Percentiles rank a stretch among this genome's conserved stretches.
Evolutionary conservation across 2,888 invertebrate species (phyloP).

Genomic region (Alloplasta piceator): DNA sequence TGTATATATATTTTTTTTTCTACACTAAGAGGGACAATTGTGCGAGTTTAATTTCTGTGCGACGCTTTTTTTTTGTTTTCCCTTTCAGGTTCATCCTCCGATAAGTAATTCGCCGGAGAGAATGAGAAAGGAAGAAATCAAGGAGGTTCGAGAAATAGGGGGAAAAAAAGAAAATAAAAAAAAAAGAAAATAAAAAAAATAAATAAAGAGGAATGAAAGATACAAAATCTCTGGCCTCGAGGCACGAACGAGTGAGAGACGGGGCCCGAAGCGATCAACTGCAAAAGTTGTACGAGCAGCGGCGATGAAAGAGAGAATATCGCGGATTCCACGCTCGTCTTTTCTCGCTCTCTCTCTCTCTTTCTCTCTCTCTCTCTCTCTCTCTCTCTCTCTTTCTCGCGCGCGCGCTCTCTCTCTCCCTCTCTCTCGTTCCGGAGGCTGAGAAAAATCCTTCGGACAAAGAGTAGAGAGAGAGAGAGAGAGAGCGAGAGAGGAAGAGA

Average conservation of each 20-base stretch:
- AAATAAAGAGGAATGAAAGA: constrained; percentile 30
- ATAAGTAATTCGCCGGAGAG: not conserved
- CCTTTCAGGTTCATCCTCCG: too few relatives aligned
- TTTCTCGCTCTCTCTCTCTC: constrained; percentile 8
- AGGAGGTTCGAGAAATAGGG: constrained; percentile 14
- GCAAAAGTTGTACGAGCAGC: constrained; percentile 5
- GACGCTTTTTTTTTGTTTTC: not conserved
- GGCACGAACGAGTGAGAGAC: constrained; percentile 58
- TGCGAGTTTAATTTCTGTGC: not conserved
- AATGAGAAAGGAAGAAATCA: not conserved
- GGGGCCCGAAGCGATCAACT: constrained; percentile 34
- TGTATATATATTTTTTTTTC: not conserved
- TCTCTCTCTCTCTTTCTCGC: constrained; percentile 17
- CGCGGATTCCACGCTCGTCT: constrained; percentile 55
- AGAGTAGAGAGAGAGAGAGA: constrained; percentile 47
- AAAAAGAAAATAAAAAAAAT: constrained; percentile 24
- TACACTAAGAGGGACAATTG: not conserved
- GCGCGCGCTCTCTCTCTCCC: too few relatives aligned
- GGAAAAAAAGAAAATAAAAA: not conserved
- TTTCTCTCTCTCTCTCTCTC: constrained; percentile 12
- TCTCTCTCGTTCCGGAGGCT: constrained; percentile 42
- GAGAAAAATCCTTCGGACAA: constrained; percentile 59
- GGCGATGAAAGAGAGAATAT: constrained; percentile 32
- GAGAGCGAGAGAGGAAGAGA: constrained; percentile 59
- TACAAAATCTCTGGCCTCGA: constrained; percentile 48